Evolutionary conservation across 2,888 invertebrate genomes (phyloP), one percentile per base, ranked within the genome.

Genomic region (Agapostemon virescens): DNA sequence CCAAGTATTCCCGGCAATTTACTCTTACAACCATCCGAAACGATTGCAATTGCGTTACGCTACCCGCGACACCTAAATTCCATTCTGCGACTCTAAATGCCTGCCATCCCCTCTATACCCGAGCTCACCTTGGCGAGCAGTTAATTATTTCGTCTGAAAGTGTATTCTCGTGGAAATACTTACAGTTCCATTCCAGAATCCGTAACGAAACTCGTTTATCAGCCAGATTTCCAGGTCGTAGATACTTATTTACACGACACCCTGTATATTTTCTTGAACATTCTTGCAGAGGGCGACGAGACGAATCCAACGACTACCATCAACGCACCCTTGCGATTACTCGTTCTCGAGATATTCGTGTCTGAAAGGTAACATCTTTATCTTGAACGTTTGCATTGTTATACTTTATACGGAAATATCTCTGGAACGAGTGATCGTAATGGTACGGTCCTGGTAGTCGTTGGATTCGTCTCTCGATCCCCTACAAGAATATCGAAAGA

Each of bases 1-100:
- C 23, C 40, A 40, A 33, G 38, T 17, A 45, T 55, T 40, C 36
- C 49, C 36, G 15, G 69, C 69, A 36, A 69, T 69, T 38, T 30
- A 52, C 23, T 55, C 36, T 23, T 26, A 20, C 40, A 64, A 45
- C 15, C 66, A 42, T 42, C 30, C 68, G 30, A 40, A 30, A 74
- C 67, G 67, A 17, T 49, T 68, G 23, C 68, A 33, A 68, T 68
- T 33, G 45, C 33, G 4, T 15, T 49, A 49, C 64, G 13, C 17
- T 74, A 1, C 52, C n/a, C 0, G 20, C 11, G 58, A 30, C 6
- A 9, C 63, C 36, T 63, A 63, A 11, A 63, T 63, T 36, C 36
- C 36, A n/a, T 36, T 63, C 36, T 2, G 3, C n/a, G 36, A 7
- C 2, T 36, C 20, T 36, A n/a, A 36, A 23, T 13, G 36, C 36